phyloP scores from a whole-genome alignment of 2,113 vertebrate species.

The Solea solea region DNA sequence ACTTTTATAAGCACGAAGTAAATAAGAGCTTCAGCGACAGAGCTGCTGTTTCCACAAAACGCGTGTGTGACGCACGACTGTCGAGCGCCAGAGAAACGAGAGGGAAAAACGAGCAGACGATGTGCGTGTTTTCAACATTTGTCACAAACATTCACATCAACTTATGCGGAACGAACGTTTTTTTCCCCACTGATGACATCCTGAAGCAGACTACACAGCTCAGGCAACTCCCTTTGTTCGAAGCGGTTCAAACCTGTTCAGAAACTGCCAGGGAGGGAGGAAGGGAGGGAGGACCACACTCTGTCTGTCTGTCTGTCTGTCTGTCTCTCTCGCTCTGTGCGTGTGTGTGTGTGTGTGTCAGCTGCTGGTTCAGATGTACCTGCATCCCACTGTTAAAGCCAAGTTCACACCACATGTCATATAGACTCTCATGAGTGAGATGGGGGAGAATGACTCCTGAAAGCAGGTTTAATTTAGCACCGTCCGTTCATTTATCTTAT shows the following conservation, averaged over 20 bases:
- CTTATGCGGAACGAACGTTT: too few relatives aligned
- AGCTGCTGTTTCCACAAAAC: background rate
- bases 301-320: too few relatives aligned
- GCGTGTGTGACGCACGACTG: background rate
- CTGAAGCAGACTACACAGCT: slow-evolving; percentile 65
- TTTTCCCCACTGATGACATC: slow-evolving; percentile 22
- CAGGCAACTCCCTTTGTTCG: slow-evolving; percentile 97
- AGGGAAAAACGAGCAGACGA: background rate
- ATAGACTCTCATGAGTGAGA: too few relatives aligned
- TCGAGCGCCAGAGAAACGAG: background rate
- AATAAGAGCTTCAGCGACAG: background rate
- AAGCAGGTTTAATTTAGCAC: too few relatives aligned
- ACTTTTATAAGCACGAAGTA: background rate
- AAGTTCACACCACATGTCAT: too few relatives aligned
- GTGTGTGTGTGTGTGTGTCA: slow-evolving; percentile 21
- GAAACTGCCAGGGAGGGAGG: slow-evolving; percentile 85
- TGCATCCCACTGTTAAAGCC: background rate
- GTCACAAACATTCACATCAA: too few relatives aligned
- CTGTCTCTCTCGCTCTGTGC: slow-evolving; percentile 1
- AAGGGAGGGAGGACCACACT: slow-evolving; percentile 65
- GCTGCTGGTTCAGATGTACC: slow-evolving; percentile 15
- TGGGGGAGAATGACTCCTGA: too few relatives aligned
- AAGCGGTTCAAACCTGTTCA: slow-evolving; percentile 99
- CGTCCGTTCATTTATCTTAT: too few relatives aligned
- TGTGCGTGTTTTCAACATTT: too few relatives aligned